Evolutionary conservation across 2,888 invertebrate genomes (phyloP).

Genomic region (Siphlonurus alternatus): DNA sequence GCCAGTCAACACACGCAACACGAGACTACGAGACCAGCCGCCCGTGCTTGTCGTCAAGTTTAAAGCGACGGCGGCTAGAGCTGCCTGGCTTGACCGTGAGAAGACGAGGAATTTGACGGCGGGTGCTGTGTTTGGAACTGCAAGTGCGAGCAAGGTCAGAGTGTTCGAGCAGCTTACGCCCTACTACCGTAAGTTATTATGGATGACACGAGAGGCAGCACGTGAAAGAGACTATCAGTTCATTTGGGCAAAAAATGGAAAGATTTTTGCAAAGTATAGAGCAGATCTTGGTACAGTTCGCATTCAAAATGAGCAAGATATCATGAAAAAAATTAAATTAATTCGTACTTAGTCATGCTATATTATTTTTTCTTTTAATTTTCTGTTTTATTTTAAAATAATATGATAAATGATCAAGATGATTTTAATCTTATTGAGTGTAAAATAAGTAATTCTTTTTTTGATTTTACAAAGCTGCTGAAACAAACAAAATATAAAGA

Average conservation of each 20-base stretch:
- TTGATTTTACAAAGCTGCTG: too few relatives aligned
- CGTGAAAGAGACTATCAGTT: too few relatives aligned
- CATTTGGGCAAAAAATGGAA: not conserved
- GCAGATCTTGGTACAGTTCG: not conserved
- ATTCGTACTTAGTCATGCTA: too few relatives aligned
- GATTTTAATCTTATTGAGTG: too few relatives aligned
- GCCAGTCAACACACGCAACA: not conserved
- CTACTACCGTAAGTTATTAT: too few relatives aligned
- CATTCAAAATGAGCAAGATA: not conserved
- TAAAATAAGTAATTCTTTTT: too few relatives aligned
- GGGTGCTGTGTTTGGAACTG: not conserved
- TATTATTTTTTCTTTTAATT: too few relatives aligned
- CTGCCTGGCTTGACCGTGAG: not conserved
- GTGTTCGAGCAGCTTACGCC: not conserved
- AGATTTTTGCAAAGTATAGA: not conserved
- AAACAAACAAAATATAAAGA: not conserved
- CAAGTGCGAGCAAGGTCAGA: not conserved
- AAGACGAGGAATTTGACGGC: not conserved
- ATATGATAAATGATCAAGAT: too few relatives aligned
- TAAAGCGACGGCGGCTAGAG: not conserved
- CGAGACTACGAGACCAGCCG: not conserved
- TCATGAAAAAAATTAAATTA: too few relatives aligned
- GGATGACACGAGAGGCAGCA: too few relatives aligned
- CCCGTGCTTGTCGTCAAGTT: not conserved
- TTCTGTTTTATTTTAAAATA: too few relatives aligned